Evolutionary conservation across 2,888 invertebrate species (phyloP), one percentile per base, ranked within the genome.

Genomic region (Parnassius apollo): DNA sequence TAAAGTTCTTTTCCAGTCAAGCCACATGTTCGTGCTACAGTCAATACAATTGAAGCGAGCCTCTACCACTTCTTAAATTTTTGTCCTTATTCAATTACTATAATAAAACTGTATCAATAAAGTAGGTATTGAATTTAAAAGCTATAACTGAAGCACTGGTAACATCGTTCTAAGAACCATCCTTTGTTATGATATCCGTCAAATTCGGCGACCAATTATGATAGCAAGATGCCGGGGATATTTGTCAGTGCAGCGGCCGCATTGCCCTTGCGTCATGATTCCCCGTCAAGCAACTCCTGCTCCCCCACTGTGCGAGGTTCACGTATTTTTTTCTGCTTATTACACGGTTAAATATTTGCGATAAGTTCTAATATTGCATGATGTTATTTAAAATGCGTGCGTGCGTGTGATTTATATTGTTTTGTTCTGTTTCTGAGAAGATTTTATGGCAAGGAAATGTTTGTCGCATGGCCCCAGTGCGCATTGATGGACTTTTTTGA

Each of bases 321-420:
- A 44, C 55, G 13, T 55, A 11, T 55, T 55, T 55, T 45, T 55
- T 45, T 55, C 3, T 55, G 45, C 12, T 55, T 42, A 53, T 42
- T 42, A 53, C n/a, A 53, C 18, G 22, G 22, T 10, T 55, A n/a
- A 55, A 57, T 57, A 57, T 46, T 57, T 48, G 48, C 48, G 46
- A 57, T 48, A 57, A 10, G 57, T 35, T 57, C 46, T 57, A 57
- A 55, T 56, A 44, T 54, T 54, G n/a, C 13, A 18, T 44, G 18
- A 54, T 54, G 44, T 18, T 52, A 42, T 49, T 49, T 49, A 49
- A 13, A 13, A 49, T 49, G 13, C 18, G 49, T 35, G 0, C 35
- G 35, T 35, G 35, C 7, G 35, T 35, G 35, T 35, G 35, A 35
- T 35, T 35, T 35, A 35, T 35, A 35, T 4, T 35, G 35, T 35